Percentiles rank a stretch among this genome's conserved stretches.
These are phyloP conservation scores for Rhipidura dahli DNA, from an alignment of 2,113 vertebrate genomes.

Conservation along the genomic window DNA sequence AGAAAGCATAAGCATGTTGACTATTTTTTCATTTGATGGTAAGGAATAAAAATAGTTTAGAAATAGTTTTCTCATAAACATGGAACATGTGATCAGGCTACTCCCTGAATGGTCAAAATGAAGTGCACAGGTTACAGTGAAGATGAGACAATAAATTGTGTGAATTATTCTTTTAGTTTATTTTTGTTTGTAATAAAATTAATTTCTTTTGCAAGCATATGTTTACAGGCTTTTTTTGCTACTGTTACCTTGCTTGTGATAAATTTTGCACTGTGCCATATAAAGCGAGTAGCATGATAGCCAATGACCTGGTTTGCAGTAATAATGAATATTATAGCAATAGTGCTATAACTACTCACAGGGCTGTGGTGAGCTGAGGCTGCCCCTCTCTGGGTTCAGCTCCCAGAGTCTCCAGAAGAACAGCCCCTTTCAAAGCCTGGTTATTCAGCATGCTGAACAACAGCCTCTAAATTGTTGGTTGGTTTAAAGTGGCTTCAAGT, in stretches of 20 bases:
- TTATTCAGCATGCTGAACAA: not conserved
- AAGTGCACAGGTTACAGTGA: not conserved
- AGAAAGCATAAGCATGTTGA: not conserved
- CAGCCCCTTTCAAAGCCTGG: not conserved
- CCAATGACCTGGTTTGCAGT: not conserved
- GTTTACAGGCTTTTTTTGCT: slow-evolving; percentile 6
- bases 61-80: slow-evolving; percentile 6
- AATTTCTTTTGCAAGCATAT: slow-evolving; percentile 33
- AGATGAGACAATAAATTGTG: slow-evolving; percentile 1
- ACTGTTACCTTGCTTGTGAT: not conserved
- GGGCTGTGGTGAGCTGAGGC: not conserved
- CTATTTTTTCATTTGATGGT: not conserved
- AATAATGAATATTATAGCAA: not conserved
- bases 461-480: not conserved
- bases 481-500: not conserved
- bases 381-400: not conserved
- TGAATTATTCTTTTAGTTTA: slow-evolving; percentile 23
- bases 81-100: not conserved
- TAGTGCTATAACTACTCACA: not conserved
- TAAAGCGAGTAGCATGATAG: not conserved
- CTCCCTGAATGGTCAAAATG: not conserved
- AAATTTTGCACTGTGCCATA: not conserved
- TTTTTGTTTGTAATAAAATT: slow-evolving; percentile 39
- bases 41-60: not conserved
- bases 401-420: not conserved